Evolutionary conservation across 2,797 vertebrate species (phyloP).

Genomic region (Phoxinus dragarum): DNA sequence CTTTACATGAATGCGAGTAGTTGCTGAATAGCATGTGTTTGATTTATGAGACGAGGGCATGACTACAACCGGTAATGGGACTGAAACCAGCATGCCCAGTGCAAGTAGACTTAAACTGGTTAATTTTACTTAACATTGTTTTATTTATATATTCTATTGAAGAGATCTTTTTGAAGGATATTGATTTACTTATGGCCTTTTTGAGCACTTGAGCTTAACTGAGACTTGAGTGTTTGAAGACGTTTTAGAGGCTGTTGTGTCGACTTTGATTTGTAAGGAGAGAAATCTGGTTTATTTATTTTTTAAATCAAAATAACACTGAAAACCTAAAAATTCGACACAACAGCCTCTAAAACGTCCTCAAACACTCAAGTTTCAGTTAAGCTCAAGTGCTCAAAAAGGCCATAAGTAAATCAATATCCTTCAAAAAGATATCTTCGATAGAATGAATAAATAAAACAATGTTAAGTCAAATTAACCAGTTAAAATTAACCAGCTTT

Average conservation of each 20-base stretch:
- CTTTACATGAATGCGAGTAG: not conserved
- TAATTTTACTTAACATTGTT: not conserved
- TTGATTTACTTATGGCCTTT: not conserved
- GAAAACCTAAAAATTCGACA: no score
- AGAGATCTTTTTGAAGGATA: not conserved
- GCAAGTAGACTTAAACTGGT: not conserved
- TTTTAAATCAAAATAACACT: no score
- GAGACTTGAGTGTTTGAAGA: not conserved
- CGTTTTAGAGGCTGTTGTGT: not conserved
- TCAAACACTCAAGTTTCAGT: no score
- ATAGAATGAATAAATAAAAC: no score
- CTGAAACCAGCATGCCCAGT: not conserved
- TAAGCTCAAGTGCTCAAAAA: no score
- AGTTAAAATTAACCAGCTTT: no score
- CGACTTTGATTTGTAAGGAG: not conserved
- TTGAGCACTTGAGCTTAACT: not conserved
- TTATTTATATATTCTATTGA: not conserved
- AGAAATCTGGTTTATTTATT: no score
- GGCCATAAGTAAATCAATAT: no score
- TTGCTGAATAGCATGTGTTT: not conserved
- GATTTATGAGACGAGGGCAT: not conserved
- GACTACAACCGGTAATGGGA: not conserved
- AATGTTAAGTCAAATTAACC: no score
- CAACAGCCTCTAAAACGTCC: no score
- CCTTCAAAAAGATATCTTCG: no score